Evolutionary conservation across 2,888 invertebrate species (phyloP), one percentile per base, ranked within the genome.

Genomic region (Seladonia tumulorum): DNA sequence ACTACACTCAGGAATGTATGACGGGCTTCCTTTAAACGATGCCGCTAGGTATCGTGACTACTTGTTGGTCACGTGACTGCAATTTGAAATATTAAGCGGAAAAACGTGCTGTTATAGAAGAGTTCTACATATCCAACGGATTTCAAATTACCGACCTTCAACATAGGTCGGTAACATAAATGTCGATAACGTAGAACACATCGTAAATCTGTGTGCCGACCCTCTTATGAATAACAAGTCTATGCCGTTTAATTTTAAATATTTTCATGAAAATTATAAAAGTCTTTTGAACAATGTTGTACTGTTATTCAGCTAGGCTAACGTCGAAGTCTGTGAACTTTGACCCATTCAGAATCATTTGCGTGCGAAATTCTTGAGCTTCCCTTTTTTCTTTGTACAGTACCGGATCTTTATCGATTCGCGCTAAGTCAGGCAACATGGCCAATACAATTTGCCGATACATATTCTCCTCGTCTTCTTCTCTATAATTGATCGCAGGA

Each of bases 371-470:
- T n/a, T 83, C 60, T 1, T 60, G 75, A 0, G 87, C 90, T 10
- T 83, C 79, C 4, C 75, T 45, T 12, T 45, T 87, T 18, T 90
- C 90, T 2, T 81, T 60, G 10, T 76, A 68, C 0, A 72, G 5
- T 10, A 90, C 83, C 3, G 53, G 75, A n/a, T 89, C 86, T n/a
- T 97, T 97, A 90, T 97, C 96, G 25, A 97, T 94, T 76, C 96
- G 94, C 83, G 95, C 96, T 29, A 97, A 93, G 71, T 95, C 94
- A 0, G 96, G 96, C 76, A 97, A 91, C 7, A 96, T 91, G 0
- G 96, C 96, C 45, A 97, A 86, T 1, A 96, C 89, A 45, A 96
- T 95, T 0, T 95, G 88, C 81, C 96, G 95, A 29, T 91, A 90
- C 42, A 53, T 47, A 16, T 47, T 73, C 8, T 86, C 91, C 16